These are phyloP conservation scores for Lysandra coridon DNA, from an alignment of 2,888 invertebrate genomes.

Conservation along the genomic window DNA sequence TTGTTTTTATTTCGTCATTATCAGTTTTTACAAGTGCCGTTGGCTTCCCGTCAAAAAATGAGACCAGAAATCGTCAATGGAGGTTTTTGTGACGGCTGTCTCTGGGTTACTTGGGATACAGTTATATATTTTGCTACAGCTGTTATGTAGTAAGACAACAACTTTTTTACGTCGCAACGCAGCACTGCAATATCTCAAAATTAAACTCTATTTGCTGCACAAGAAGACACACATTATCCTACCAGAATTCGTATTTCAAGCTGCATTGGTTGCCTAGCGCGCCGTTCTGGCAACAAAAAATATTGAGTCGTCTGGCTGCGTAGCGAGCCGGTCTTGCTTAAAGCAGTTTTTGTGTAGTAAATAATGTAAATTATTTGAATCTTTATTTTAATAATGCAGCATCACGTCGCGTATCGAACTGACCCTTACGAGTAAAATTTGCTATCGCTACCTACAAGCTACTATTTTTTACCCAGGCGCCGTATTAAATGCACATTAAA, in stretches of 20 bases:
- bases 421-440: background rate
- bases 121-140: background rate
- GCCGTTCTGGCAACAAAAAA: background rate
- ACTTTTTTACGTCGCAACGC: background rate
- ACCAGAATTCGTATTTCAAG: background rate
- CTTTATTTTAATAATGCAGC: no score
- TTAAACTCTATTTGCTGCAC: background rate
- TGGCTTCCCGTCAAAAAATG: slow-evolving; percentile 37
- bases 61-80: slow-evolving; percentile 34
- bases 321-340: no score
- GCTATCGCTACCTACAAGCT: background rate
- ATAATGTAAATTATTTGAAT: no score
- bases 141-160: background rate
- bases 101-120: background rate
- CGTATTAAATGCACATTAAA: background rate
- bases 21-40: slow-evolving; percentile 50
- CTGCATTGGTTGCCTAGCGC: background rate
- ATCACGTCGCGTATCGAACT: no score
- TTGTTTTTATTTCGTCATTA: slow-evolving; percentile 46
- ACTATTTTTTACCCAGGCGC: background rate
- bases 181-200: background rate
- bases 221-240: background rate
- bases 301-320: no score
- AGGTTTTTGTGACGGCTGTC: background rate
- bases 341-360: no score